These are phyloP conservation scores for Fukomys damarensis DNA, from an alignment of 2,113 vertebrate species.

Conservation along the genomic window DNA sequence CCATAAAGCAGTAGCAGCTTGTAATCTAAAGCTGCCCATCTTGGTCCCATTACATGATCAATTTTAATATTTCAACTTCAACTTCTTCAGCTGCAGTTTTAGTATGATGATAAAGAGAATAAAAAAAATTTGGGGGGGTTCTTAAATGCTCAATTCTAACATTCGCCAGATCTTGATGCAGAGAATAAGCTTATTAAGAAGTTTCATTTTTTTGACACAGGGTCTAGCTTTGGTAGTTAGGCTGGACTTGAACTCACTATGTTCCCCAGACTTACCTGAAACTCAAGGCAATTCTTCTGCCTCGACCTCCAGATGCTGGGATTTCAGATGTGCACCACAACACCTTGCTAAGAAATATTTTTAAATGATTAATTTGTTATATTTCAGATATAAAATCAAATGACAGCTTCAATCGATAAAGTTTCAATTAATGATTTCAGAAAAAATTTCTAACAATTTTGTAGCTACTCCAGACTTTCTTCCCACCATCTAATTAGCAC, in stretches of 20 bases:
- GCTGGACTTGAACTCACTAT: neutral
- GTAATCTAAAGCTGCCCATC: neutral
- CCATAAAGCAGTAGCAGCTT: neutral
- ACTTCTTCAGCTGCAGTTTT: conserved; percentile 55
- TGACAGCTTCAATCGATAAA: conserved; percentile 33
- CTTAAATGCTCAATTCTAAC: no score
- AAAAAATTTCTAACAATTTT: conserved; percentile 56
- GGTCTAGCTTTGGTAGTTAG: no score
- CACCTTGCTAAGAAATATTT: no score
- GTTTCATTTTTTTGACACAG: no score
- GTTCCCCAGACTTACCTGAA: neutral
- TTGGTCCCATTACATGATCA: conserved; percentile 12
- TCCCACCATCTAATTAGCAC: conserved; percentile 37
- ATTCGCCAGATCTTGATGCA: no score
- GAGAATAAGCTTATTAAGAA: no score
- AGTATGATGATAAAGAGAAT: conserved; percentile 39
- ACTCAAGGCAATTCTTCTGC: no score
- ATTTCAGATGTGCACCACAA: no score
- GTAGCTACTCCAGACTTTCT: conserved; percentile 42
- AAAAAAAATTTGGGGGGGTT: neutral
- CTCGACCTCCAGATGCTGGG: no score
- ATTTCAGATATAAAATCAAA: conserved; percentile 65
- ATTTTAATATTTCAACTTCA: conserved; percentile 59
- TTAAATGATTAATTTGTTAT: neutral
- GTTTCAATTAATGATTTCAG: conserved; percentile 60